Evolutionary conservation across 2,888 invertebrate species (phyloP).

Genomic region (Entomobrya multifasciata): DNA sequence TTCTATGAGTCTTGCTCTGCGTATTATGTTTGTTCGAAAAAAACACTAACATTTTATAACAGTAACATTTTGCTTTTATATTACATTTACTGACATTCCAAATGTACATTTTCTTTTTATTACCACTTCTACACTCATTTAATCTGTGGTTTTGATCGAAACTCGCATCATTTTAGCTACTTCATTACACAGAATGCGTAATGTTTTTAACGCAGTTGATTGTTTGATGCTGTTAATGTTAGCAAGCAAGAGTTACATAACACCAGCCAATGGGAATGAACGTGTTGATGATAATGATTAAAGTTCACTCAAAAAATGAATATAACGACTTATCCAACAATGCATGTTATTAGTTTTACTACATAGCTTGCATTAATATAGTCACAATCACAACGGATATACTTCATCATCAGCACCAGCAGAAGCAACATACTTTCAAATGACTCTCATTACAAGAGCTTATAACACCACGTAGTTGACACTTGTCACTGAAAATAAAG

Average conservation of each 20-base stretch:
- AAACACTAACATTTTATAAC: too few species aligned
- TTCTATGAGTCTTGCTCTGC: too few species aligned
- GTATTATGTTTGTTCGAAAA: too few species aligned
- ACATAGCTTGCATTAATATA: background rate
- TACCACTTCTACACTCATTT: constrained; percentile 61
- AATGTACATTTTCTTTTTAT: constrained; percentile 58
- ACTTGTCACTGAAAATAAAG: constrained; percentile 61
- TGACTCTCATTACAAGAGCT: constrained; percentile 53
- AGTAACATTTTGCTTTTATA: too few species aligned
- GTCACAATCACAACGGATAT: constrained; percentile 34
- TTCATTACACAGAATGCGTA: constrained; percentile 58
- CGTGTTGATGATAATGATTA: constrained; percentile 2
- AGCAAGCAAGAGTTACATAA: background rate
- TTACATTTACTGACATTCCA: too few species aligned
- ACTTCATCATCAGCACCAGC: constrained; percentile 45
- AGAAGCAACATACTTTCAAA: too few species aligned
- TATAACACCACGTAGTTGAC: constrained; percentile 54
- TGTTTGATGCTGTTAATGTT: constrained; percentile 2
- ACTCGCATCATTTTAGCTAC: constrained; percentile 54
- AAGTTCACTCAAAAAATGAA: background rate
- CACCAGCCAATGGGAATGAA: constrained; percentile 1
- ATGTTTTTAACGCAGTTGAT: constrained; percentile 41
- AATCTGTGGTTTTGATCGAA: constrained; percentile 61
- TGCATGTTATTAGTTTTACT: background rate
- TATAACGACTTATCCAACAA: constrained; percentile 2